These are phyloP conservation scores for Hiodon tergisus DNA, from an alignment of 2,113 vertebrate species.

Conservation along the genomic window DNA sequence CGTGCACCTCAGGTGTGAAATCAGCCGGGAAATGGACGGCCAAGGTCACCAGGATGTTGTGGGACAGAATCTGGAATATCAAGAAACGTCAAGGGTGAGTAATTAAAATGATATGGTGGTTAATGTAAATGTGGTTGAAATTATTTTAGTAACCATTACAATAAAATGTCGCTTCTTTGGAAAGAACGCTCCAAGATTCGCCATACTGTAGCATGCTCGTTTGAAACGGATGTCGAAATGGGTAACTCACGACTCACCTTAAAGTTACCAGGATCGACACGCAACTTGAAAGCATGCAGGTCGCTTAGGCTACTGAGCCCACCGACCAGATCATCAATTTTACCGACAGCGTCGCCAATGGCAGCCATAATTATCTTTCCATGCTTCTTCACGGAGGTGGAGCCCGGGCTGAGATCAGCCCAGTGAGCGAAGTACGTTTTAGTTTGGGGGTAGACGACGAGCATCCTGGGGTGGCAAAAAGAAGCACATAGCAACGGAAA, in stretches of 20 bases:
- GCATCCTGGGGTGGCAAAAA: too few relatives aligned
- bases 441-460: not conserved
- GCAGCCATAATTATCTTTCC: conserved; percentile 34
- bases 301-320: conserved; percentile 32
- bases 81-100: too few relatives aligned
- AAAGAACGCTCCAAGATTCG: too few relatives aligned
- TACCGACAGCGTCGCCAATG: conserved; percentile 33
- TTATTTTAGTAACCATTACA: too few relatives aligned
- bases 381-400: conserved; percentile 24
- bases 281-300: conserved; percentile 44
- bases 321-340: conserved; percentile 37
- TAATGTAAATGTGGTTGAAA: not conserved
- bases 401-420: not conserved
- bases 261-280: conserved; percentile 49
- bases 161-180: not conserved
- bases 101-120: not conserved
- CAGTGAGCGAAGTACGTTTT: conserved; percentile 30
- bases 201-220: too few relatives aligned
- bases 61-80: conserved; percentile 24
- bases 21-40: conserved; percentile 30
- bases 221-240: too few relatives aligned
- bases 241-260: conserved; percentile 22
- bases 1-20: conserved; percentile 36
- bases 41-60: conserved; percentile 28
- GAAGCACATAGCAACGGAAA: too few relatives aligned